These are phyloP conservation scores for Platypus cylindrus DNA, from an alignment of 2,888 invertebrate species.

Conservation along the genomic window DNA sequence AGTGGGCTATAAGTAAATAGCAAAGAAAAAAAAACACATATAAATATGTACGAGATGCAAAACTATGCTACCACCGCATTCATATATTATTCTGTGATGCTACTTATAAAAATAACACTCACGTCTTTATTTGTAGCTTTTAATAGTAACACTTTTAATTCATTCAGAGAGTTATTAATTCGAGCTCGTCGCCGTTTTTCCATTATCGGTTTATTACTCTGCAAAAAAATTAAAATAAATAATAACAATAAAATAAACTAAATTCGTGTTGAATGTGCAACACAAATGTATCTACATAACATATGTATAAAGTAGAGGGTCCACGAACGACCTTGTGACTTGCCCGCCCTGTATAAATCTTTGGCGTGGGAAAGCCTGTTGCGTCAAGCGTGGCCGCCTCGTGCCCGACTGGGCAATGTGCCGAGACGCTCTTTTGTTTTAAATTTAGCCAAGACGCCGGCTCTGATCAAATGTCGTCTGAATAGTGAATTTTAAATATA, in stretches of 20 bases:
- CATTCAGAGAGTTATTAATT: constrained; percentile 80
- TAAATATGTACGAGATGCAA: not conserved
- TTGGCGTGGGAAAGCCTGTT: constrained; percentile 18
- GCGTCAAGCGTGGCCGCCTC: constrained; percentile 19
- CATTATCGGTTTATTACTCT: constrained; percentile 91
- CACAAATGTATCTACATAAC: not conserved
- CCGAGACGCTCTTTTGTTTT: constrained; percentile 22
- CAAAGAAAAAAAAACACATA: not conserved
- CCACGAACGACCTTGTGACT: constrained; percentile 11
- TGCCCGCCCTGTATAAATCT: constrained; percentile 12
- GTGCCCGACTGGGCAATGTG: constrained; percentile 21
- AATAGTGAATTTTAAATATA: not conserved
- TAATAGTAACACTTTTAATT: constrained; percentile 71
- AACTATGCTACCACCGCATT: too few relatives aligned
- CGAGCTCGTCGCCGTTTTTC: constrained; percentile 80
- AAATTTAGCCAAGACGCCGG: constrained; percentile 20
- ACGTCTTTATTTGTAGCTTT: constrained; percentile 84
- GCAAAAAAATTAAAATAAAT: constrained; percentile 30
- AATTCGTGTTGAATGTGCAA: not conserved
- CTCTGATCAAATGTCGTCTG: constrained; percentile 15
- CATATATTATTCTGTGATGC: too few relatives aligned
- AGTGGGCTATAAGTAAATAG: constrained; percentile 56
- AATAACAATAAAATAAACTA: not conserved
- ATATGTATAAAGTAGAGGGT: too few relatives aligned
- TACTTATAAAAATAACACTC: constrained; percentile 38